phyloP scores from a whole-genome alignment of 2,888 invertebrate genomes.

The Cabera pusaria region DNA sequence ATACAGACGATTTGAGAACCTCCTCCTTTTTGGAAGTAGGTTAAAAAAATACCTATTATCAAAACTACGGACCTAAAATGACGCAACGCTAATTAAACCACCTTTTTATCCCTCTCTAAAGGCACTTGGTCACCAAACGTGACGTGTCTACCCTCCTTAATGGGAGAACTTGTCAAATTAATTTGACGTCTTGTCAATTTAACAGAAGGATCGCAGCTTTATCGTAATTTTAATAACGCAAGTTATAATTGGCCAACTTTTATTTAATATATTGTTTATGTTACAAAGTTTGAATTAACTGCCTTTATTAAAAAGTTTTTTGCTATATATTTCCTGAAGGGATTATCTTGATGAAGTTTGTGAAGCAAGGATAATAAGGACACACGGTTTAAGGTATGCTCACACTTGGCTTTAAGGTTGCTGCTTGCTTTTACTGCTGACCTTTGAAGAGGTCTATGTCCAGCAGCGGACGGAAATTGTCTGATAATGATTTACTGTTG shows the following conservation, averaged over 20 bases:
- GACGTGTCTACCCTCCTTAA: slow-evolving; percentile 31
- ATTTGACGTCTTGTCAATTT: slow-evolving; percentile 38
- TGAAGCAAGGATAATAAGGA: background rate
- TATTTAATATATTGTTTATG: slow-evolving; percentile 25
- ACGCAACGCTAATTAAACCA: no score
- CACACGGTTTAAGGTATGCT: no score
- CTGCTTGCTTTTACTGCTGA: no score
- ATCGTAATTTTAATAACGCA: slow-evolving; percentile 39
- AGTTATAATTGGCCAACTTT: slow-evolving; percentile 44
- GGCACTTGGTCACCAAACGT: slow-evolving; percentile 5
- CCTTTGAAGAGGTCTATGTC: no score
- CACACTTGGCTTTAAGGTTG: no score
- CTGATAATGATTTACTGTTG: no score
- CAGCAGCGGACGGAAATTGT: no score
- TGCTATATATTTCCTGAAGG: slow-evolving; percentile 15
- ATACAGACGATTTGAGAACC: no score
- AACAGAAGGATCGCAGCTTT: slow-evolving; percentile 26
- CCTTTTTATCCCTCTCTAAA: no score
- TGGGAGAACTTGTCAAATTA: slow-evolving; percentile 34
- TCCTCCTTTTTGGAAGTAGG: no score
- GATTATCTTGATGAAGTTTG: slow-evolving; percentile 10
- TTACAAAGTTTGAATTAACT: slow-evolving; percentile 24
- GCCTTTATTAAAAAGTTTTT: slow-evolving; percentile 20
- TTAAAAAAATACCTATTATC: no score
- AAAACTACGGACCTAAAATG: no score